A percentile compares a stretch with the other conserved stretches of the same genome.
Conservation (phyloP, 1,140 invertebrate species). For the Drosophila ironensis region DNA sequence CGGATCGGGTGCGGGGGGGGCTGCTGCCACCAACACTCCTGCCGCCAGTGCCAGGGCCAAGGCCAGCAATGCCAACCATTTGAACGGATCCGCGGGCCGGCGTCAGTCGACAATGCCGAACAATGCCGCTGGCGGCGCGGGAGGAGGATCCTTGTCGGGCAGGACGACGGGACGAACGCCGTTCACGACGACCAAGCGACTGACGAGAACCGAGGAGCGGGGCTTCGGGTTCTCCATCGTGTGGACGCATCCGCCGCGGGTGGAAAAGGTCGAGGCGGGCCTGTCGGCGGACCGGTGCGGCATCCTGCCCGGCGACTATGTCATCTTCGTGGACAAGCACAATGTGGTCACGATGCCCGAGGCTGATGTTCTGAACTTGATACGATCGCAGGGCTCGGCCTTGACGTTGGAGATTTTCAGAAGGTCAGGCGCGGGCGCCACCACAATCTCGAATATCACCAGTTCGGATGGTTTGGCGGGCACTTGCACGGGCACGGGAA, state of each 20-base stretch:
- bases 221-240: slow-evolving; percentile 95
- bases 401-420: slow-evolving; percentile 91
- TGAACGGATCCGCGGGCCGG: slow-evolving; percentile 40
- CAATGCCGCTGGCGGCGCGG: slow-evolving; percentile 4
- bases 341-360: slow-evolving; percentile 90
- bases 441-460: slow-evolving; percentile 16
- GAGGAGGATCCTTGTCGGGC: neutral
- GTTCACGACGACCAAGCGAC: slow-evolving; percentile 89
- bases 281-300: slow-evolving; percentile 91
- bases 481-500: slow-evolving; percentile 52
- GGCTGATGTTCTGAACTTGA: slow-evolving; percentile 90
- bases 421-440: slow-evolving; percentile 81
- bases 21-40: slow-evolving; percentile 26
- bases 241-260: slow-evolving; percentile 93
- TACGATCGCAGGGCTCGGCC: slow-evolving; percentile 83
- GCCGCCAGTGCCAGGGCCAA: slow-evolving; percentile 68
- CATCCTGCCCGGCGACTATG: slow-evolving; percentile 90
- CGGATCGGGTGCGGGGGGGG: too few species aligned
- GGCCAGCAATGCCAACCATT: slow-evolving; percentile 57
- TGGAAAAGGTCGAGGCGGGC: slow-evolving; percentile 92
- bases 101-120: slow-evolving; percentile 47
- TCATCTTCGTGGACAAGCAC: slow-evolving; percentile 92
- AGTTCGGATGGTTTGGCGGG: neutral
- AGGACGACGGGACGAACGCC: slow-evolving; percentile 87
- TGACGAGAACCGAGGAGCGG: slow-evolving; percentile 84